These are phyloP conservation scores for Apamea anceps DNA, from an alignment of 2,888 invertebrate species.

Conservation along the genomic window DNA sequence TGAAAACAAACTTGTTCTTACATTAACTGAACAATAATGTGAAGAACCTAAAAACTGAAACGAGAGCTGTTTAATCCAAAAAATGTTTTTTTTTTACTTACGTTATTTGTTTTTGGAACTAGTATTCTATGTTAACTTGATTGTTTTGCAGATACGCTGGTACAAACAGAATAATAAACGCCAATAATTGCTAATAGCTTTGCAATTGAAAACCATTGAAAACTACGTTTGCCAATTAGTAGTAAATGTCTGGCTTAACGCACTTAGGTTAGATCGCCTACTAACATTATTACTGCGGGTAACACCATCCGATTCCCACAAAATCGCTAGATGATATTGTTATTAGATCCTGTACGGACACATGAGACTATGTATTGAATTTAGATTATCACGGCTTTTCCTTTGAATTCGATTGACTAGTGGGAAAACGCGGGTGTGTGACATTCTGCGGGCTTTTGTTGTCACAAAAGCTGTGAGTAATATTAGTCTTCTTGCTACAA, in stretches of 20 bases:
- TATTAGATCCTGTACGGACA: slow-evolving; percentile 27
- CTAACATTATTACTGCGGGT: slow-evolving; percentile 42
- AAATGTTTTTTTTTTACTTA: too few relatives aligned
- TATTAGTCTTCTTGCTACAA: not conserved
- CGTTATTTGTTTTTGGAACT: not conserved
- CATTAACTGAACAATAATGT: not conserved
- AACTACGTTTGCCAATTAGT: slow-evolving; percentile 57
- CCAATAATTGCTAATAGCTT: slow-evolving; percentile 49
- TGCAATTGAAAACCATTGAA: slow-evolving; percentile 56
- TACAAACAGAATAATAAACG: slow-evolving; percentile 34
- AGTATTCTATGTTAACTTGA: not conserved
- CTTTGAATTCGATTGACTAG: not conserved
- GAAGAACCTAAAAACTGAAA: not conserved
- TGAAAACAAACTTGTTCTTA: not conserved
- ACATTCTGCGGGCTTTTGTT: not conserved
- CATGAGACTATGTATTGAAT: slow-evolving; percentile 9
- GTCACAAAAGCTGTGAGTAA: not conserved
- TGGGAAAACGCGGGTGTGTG: not conserved
- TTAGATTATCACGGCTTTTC: slow-evolving; percentile 14
- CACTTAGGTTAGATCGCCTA: slow-evolving; percentile 38
- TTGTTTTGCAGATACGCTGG: slow-evolving; percentile 1
- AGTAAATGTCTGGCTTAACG: slow-evolving; percentile 53
- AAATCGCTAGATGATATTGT: slow-evolving; percentile 34
- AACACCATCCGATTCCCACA: slow-evolving; percentile 34
- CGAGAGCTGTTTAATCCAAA: not conserved